Percentiles rank a stretch among this genome's conserved stretches.
phyloP scores from a whole-genome alignment of 2,888 invertebrate species.

The Andrena hattorfiana region DNA sequence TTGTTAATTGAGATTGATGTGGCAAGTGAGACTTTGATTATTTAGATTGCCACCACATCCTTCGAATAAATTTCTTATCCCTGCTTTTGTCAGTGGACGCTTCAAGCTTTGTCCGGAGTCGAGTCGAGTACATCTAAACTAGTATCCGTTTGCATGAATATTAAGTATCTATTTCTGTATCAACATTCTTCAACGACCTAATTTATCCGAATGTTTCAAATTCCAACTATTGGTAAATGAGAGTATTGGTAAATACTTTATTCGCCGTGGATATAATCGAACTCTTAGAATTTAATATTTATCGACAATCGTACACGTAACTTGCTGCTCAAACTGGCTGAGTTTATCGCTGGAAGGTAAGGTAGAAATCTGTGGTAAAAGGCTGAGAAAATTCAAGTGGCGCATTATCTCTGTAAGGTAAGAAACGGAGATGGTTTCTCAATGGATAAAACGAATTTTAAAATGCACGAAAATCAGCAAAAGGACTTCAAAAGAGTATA shows the following conservation, averaged over 20 bases:
- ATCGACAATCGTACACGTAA: not conserved
- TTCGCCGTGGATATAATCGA: not conserved
- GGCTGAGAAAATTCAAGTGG: not conserved
- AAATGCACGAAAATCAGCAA: too few species aligned
- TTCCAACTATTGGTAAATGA: not conserved
- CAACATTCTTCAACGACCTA: too few species aligned
- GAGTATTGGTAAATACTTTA: not conserved
- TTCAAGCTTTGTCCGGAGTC: too few species aligned
- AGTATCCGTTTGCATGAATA: too few species aligned
- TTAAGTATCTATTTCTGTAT: too few species aligned
- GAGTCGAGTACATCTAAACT: not conserved
- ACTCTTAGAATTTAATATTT: not conserved
- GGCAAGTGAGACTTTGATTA: too few species aligned
- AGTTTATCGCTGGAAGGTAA: constrained; percentile 30
- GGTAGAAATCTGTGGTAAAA: constrained; percentile 28
- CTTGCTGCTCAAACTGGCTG: not conserved
- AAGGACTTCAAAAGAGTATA: too few species aligned
- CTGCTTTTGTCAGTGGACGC: too few species aligned
- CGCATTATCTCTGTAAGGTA: not conserved
- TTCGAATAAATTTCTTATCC: too few species aligned
- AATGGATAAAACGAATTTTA: not conserved
- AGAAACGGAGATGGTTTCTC: not conserved
- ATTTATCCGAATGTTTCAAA: not conserved
- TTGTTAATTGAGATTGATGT: too few species aligned
- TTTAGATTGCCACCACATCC: too few species aligned